Evolutionary conservation across 2,797 vertebrate species (phyloP).

Genomic region (Nannoperca australis): DNA sequence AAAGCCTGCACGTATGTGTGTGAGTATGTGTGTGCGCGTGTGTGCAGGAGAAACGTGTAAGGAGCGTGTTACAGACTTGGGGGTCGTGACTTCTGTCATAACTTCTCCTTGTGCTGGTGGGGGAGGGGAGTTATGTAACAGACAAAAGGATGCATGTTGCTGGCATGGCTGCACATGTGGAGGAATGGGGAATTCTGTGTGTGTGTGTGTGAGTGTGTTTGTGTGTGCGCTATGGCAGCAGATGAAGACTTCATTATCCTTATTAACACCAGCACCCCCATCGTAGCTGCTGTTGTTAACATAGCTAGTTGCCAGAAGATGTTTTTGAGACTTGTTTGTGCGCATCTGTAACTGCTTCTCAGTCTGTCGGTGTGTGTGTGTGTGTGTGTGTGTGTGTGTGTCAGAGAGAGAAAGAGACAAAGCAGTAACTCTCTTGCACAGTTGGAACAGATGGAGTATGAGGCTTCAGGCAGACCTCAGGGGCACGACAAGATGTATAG

Average conservation of each 20-base stretch:
- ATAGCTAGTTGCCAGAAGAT: slow-evolving; percentile 33
- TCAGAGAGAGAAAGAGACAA: not conserved
- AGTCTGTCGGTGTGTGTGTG: slow-evolving; percentile 13
- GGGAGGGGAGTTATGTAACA: slow-evolving; percentile 65
- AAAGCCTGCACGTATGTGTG: slow-evolving; percentile 10
- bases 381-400: slow-evolving; percentile 6
- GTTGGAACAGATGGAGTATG: slow-evolving; percentile 70
- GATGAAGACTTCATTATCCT: slow-evolving; percentile 20
- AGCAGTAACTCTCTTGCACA: slow-evolving; percentile 30
- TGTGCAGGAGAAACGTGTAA: slow-evolving; percentile 32
- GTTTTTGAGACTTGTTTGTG: slow-evolving; percentile 19
- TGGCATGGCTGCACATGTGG: slow-evolving; percentile 33
- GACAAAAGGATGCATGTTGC: slow-evolving; percentile 58
- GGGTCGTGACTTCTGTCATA: slow-evolving; percentile 67
- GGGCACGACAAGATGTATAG: slow-evolving; percentile 61
- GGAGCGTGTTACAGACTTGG: slow-evolving; percentile 38
- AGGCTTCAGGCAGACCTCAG: slow-evolving; percentile 68
- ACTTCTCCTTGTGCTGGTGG: slow-evolving; percentile 45
- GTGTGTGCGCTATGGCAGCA: slow-evolving; percentile 16
- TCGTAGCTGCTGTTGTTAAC: slow-evolving; percentile 4
- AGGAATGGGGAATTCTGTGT: slow-evolving; percentile 18
- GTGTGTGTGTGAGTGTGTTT: slow-evolving; percentile 19
- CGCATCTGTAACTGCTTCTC: not conserved
- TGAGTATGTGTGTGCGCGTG: slow-evolving; percentile 6
- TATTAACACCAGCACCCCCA: slow-evolving; percentile 16